Percentiles rank a stretch among this genome's conserved stretches.
phyloP scores from a whole-genome alignment of 2,888 invertebrate species.

The Lampropteryx suffumata region DNA sequence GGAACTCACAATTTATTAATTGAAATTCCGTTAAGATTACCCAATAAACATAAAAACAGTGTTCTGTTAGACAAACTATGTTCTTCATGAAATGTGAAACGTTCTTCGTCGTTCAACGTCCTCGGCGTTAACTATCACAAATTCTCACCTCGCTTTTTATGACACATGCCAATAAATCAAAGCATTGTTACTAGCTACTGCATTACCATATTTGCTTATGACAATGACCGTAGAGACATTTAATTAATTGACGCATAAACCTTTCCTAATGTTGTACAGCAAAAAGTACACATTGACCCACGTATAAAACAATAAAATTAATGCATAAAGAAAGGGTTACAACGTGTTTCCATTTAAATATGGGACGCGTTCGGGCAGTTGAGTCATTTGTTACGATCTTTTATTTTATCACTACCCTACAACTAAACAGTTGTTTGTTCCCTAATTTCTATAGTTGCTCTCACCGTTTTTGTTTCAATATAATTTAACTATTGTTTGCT shows the following conservation, averaged over 20 bases:
- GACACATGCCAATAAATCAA: slow-evolving; percentile 70
- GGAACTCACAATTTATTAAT: too few relatives aligned
- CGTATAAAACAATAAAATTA: slow-evolving; percentile 77
- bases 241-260: slow-evolving; percentile 83
- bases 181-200: slow-evolving; percentile 68
- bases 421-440: slow-evolving; percentile 42
- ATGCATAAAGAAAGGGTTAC: slow-evolving; percentile 73
- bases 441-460: slow-evolving; percentile 37
- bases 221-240: slow-evolving; percentile 80
- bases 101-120: too few relatives aligned
- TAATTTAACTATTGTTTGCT: slow-evolving; percentile 14
- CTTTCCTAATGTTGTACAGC: slow-evolving; percentile 67
- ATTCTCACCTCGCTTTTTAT: slow-evolving; percentile 76
- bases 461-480: slow-evolving; percentile 28
- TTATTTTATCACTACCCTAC: slow-evolving; percentile 63
- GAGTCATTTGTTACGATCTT: slow-evolving; percentile 71
- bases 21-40: too few relatives aligned
- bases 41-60: too few relatives aligned
- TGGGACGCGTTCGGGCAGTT: slow-evolving; percentile 66
- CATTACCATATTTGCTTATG: slow-evolving; percentile 79
- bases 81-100: too few relatives aligned
- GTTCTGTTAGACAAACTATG: too few relatives aligned
- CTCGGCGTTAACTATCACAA: slow-evolving; percentile 43
- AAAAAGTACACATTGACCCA: slow-evolving; percentile 77
- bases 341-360: slow-evolving; percentile 75